Base-by-base conservation (phyloP, 2,113 vertebrate species). In the Rhinoptilus africanus region DNA sequence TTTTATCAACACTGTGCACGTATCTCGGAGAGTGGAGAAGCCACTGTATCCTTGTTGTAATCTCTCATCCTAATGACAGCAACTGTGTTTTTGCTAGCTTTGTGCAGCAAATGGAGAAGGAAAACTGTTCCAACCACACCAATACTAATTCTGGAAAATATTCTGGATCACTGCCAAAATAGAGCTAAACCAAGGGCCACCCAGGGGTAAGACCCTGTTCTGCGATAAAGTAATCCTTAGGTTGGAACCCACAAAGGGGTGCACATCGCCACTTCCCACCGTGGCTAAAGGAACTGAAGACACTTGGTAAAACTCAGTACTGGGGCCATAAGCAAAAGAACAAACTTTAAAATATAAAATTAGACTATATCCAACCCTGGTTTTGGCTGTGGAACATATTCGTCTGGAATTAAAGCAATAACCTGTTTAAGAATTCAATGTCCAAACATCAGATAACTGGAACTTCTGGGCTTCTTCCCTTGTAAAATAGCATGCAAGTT, bases 361-460 rank as follows among this genome's bases (percentile, higher is more conserved):
- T 48, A 48, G 19, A 28, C 19, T 27, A 63, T 1, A 2, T 20
- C 17, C 28, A 20, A 1, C 6, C 7, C 39, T 11, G 1, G 0
- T 76, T 91, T 88, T 89, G 57, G 24, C 66, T 64, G 37, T 53
- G 72, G 76, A 91, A 89, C 47, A 6, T 9, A 0, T 68, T 91
- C 73, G 35, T 85, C 69, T 76, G 88, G 30, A 96, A 89, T 95
- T 89, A 96, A 90, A 96, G 91, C 90, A 96, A 95, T 95, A 96
- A 93, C 68, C 64, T 80, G 37, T 92, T 96, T 94, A 43, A 60
- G 57, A 80, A 77, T 90, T 93, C 59, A 59, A 6, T 79, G 82
- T 69, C 62, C 69, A 75, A 51, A 77, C 37, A 43, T 59, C 26
- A 75, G 74, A 76, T 69, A 89, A 86, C 73, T 89, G 69, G 78